Percentiles rank a stretch among this genome's conserved stretches.
These are phyloP conservation scores for Thunnus thynnus DNA, from an alignment of 2,113 vertebrate genomes.

Conservation along the genomic window DNA sequence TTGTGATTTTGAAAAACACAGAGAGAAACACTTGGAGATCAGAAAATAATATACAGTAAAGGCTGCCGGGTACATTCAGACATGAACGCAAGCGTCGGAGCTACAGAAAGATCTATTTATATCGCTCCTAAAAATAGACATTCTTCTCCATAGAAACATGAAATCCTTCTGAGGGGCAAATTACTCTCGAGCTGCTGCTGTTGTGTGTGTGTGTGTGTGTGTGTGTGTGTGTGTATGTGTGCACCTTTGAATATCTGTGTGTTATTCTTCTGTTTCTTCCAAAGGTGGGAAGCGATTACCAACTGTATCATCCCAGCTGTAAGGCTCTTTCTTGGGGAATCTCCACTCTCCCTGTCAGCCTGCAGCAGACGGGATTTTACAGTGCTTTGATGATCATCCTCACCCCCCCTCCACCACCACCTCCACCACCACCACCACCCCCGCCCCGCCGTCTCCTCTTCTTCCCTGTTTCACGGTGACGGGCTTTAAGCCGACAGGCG, in stretches of 20 bases:
- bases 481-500: constrained; percentile 38
- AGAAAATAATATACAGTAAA: constrained; percentile 34
- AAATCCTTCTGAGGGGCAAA: constrained; percentile 74
- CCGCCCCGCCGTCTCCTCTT: background rate
- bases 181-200: constrained; percentile 57
- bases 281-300: constrained; percentile 55
- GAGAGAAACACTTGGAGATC: background rate
- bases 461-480: constrained; percentile 32
- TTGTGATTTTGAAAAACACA: background rate
- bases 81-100: constrained; percentile 62
- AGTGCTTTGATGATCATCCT: constrained; percentile 55
- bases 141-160: constrained; percentile 83
- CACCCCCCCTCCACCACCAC: background rate
- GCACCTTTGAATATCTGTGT: background rate
- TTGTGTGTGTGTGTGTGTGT: background rate
- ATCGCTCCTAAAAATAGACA: constrained; percentile 79
- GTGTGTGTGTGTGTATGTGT: constrained; percentile 1
- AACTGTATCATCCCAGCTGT: constrained; percentile 53
- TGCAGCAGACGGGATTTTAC: constrained; percentile 66
- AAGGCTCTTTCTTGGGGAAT: constrained; percentile 61
- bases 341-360: constrained; percentile 44
- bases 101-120: constrained; percentile 80
- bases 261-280: constrained; percentile 30
- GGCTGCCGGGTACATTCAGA: constrained; percentile 54
- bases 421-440: background rate